Conservation (phyloP, 1,140 invertebrate genomes). For the Lordiphosa clarofinis region DNA sequence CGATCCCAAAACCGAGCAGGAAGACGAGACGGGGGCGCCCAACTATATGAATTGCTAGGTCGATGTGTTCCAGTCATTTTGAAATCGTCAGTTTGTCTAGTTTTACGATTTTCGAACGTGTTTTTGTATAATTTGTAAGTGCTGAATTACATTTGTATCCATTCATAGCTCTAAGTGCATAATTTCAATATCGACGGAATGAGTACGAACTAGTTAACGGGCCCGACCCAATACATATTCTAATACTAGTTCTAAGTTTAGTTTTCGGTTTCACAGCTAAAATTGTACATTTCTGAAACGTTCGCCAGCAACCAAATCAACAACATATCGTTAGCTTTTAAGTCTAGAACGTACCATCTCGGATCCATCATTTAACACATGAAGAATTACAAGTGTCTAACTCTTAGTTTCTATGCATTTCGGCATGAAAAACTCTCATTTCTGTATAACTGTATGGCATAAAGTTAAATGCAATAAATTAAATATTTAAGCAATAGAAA, state of each 20-base stretch:
- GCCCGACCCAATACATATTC: constrained; percentile 16
- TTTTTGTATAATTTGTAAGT: constrained; percentile 29
- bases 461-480: constrained; percentile 10
- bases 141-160: constrained; percentile 3
- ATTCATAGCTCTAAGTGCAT: constrained; percentile 26
- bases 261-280: constrained; percentile 39
- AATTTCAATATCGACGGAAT: constrained; percentile 51
- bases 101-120: constrained; percentile 2
- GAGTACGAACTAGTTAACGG: constrained; percentile 72
- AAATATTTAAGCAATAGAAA: not conserved
- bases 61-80: constrained; percentile 15
- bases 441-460: not conserved
- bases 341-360: constrained; percentile 39
- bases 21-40: constrained; percentile 31
- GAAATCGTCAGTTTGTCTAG: constrained; percentile 10
- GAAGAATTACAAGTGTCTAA: constrained; percentile 15
- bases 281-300: constrained; percentile 60
- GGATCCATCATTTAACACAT: constrained; percentile 36
- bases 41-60: constrained; percentile 78
- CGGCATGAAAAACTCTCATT: constrained; percentile 16
- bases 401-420: constrained; percentile 23
- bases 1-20: constrained; percentile 11
- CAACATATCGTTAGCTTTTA: constrained; percentile 53
- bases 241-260: constrained; percentile 32
- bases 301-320: constrained; percentile 68